Evolutionary conservation across 2,888 invertebrate genomes (phyloP).

Genomic region (Melangyna quadrimaculata): DNA sequence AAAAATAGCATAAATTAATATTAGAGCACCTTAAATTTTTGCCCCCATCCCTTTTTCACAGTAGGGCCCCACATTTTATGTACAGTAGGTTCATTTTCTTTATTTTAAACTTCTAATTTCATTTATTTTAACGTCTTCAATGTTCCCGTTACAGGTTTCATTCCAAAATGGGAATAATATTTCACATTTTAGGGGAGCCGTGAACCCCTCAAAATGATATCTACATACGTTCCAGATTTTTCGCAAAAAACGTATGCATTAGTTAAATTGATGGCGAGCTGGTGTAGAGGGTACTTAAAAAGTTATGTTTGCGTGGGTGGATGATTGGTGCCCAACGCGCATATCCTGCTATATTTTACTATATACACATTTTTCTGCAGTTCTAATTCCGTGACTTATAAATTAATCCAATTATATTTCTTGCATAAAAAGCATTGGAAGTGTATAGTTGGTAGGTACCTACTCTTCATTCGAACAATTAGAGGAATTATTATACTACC

Average conservation of each 20-base stretch:
- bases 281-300: slow-evolving; percentile 20
- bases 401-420: slow-evolving; percentile 68
- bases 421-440: slow-evolving; percentile 48
- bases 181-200: neutral
- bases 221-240: neutral
- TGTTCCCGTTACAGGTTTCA: neutral
- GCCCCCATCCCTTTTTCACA: no score
- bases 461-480: slow-evolving; percentile 61
- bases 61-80: no score
- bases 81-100: no score
- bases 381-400: slow-evolving; percentile 41
- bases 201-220: neutral
- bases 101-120: no score
- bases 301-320: slow-evolving; percentile 25
- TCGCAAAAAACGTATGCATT: slow-evolving; percentile 34
- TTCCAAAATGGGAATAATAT: neutral
- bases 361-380: slow-evolving; percentile 41
- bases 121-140: neutral
- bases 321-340: slow-evolving; percentile 8
- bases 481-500: slow-evolving; percentile 57
- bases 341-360: neutral
- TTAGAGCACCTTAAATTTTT: no score
- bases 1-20: no score
- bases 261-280: slow-evolving; percentile 31
- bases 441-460: neutral